These are phyloP conservation scores for Datnioides undecimradiatus DNA, from an alignment of 2,113 vertebrate genomes.

Conservation along the genomic window DNA sequence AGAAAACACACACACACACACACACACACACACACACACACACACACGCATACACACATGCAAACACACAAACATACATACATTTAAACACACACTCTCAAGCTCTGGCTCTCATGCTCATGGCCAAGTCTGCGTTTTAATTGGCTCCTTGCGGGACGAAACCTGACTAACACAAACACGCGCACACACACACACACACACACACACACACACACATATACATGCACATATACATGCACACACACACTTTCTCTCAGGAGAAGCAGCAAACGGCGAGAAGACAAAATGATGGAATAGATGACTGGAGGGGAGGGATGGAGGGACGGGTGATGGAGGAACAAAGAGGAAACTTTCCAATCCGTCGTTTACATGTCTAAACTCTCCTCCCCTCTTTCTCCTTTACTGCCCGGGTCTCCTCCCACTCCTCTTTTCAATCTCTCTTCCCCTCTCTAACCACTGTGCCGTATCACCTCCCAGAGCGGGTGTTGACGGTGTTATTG, in stretches of 20 bases:
- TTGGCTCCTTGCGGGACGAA: slow-evolving; percentile 83
- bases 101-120: slow-evolving; percentile 66
- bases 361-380: slow-evolving; percentile 57
- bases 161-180: slow-evolving; percentile 62
- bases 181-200: slow-evolving; percentile 47
- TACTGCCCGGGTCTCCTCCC: slow-evolving; percentile 35
- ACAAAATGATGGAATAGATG: slow-evolving; percentile 78
- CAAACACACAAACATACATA: slow-evolving; percentile 29
- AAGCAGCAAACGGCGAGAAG: slow-evolving; percentile 58
- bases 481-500: slow-evolving; percentile 77
- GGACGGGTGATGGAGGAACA: slow-evolving; percentile 24
- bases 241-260: slow-evolving; percentile 55
- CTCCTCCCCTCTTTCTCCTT: slow-evolving; percentile 47
- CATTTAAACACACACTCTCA: slow-evolving; percentile 55
- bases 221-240: too few species aligned
- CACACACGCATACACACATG: slow-evolving; percentile 15
- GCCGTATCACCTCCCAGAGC: slow-evolving; percentile 60
- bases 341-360: slow-evolving; percentile 71
- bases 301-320: slow-evolving; percentile 58
- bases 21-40: slow-evolving; percentile 24
- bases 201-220: too few species aligned
- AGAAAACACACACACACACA: slow-evolving; percentile 61
- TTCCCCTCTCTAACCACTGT: slow-evolving; percentile 17
- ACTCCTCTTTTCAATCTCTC: slow-evolving; percentile 34
- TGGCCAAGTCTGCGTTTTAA: slow-evolving; percentile 81